phyloP scores from a whole-genome alignment of 1,140 invertebrate genomes.

The Stegodyphus mimosarum region DNA sequence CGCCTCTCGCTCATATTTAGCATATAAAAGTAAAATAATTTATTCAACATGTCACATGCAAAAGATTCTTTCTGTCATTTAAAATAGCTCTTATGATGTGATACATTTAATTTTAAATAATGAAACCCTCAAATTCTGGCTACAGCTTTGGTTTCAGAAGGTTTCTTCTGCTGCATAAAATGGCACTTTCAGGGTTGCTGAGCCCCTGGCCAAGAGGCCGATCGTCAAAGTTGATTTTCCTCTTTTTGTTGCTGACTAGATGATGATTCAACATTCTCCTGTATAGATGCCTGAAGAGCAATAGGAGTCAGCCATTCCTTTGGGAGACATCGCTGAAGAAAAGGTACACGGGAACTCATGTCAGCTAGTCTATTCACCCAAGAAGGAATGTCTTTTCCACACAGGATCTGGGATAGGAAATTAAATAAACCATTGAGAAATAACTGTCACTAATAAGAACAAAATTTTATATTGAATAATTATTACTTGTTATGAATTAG shows the following conservation, averaged over 20 bases:
- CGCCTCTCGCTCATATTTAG: no score
- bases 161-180: background rate
- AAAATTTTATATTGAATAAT: no score
- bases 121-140: conserved; percentile 19
- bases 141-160: background rate
- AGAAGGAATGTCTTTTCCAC: conserved; percentile 93
- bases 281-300: conserved; percentile 59
- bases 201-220: conserved; percentile 50
- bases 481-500: no score
- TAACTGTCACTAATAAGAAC: no score
- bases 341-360: conserved; percentile 97
- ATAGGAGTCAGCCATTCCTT: conserved; percentile 63
- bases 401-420: conserved; percentile 79
- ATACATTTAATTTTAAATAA: background rate
- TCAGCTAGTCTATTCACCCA: conserved; percentile 99
- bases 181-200: conserved; percentile 47
- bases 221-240: conserved; percentile 53
- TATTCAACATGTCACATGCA: no score
- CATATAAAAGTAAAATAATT: no score
- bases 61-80: no score
- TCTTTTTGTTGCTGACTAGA: conserved; percentile 30
- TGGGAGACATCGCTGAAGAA: conserved; percentile 89
- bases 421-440: no score
- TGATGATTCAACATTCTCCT: conserved; percentile 45
- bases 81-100: no score